Conservation (phyloP, 2,888 invertebrate genomes). For the Galerucella calmariensis region DNA sequence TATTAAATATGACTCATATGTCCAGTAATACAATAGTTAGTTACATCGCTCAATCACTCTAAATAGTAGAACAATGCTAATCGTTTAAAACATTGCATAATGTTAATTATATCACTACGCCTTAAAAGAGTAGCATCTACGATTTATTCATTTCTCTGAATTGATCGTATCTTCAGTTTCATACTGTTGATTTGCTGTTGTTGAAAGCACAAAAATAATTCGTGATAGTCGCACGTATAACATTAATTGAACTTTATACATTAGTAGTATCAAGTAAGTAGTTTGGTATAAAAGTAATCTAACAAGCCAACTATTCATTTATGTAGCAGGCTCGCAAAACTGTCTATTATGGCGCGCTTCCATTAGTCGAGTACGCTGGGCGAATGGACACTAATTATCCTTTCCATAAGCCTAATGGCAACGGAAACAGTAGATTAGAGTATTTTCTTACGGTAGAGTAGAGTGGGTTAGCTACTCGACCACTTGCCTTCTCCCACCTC, state of each 20-base stretch:
- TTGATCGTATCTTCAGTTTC: not conserved
- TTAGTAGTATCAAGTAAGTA: not conserved
- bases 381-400: no score
- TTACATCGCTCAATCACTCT: not conserved
- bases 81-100: constrained; percentile 5
- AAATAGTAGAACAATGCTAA: constrained; percentile 1
- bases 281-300: not conserved
- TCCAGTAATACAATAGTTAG: not conserved
- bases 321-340: no score
- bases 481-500: no score
- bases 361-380: no score
- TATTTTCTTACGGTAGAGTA: no score
- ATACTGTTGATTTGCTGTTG: not conserved
- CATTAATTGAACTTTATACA: not conserved
- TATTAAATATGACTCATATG: constrained; percentile 11
- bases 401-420: no score
- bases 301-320: no score
- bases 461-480: no score
- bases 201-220: not conserved
- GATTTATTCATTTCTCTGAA: not conserved
- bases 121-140: not conserved
- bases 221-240: not conserved
- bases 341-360: no score
- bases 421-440: no score
- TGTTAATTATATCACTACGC: not conserved